Conservation (phyloP, 2,113 vertebrate species). For the Triplophysa rosa region DNA sequence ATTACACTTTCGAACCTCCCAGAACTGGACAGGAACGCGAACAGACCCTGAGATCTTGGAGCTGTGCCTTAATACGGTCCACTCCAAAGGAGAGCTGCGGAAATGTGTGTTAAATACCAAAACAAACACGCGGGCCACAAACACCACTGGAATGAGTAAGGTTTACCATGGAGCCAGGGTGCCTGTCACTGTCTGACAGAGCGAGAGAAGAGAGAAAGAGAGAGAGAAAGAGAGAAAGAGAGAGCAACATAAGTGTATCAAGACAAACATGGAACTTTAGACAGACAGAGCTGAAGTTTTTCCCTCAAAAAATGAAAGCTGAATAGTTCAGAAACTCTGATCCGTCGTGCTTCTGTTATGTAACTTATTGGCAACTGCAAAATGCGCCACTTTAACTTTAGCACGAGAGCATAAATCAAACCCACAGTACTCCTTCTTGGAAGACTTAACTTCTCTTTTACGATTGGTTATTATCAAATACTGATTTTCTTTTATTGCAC, state of each 20-base stretch:
- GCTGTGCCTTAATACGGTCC: constrained; percentile 46
- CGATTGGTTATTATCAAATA: not conserved
- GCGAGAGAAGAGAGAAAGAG: not conserved
- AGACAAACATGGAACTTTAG: constrained; percentile 17
- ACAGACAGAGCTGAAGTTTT: constrained; percentile 9
- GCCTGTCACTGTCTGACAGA: constrained; percentile 47
- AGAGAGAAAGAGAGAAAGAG: not conserved
- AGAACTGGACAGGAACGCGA: constrained; percentile 5
- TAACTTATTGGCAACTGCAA: constrained; percentile 43
- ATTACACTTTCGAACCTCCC: constrained; percentile 5
- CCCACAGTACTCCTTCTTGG: not conserved
- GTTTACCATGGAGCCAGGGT: constrained; percentile 78
- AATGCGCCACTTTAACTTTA: not conserved
- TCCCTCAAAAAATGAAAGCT: constrained; percentile 1
- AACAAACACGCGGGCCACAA: constrained; percentile 76
- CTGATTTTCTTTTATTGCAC: not conserved
- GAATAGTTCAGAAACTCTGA: not conserved
- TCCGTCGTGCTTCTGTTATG: not conserved
- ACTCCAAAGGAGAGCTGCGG: constrained; percentile 70
- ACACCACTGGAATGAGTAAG: constrained; percentile 74
- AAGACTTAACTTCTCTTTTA: not conserved
- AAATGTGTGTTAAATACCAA: constrained; percentile 84
- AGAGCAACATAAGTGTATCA: not conserved
- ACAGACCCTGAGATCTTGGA: constrained; percentile 25
- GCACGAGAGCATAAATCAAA: not conserved